These are phyloP conservation scores for Rhabdornis inornatus DNA, from an alignment of 2,113 vertebrate species.

Conservation along the genomic window DNA sequence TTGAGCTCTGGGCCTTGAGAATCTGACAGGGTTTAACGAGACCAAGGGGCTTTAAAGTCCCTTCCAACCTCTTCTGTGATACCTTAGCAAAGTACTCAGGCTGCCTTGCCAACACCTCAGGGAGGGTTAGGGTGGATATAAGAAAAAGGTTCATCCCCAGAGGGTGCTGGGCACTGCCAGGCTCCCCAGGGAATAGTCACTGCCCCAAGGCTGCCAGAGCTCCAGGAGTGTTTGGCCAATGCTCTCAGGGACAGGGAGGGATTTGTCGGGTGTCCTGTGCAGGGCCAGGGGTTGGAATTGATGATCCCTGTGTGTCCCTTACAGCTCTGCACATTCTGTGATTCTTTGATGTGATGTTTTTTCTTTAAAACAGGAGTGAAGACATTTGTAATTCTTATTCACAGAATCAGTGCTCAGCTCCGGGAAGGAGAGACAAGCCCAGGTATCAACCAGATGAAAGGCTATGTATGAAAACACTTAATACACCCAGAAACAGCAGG, in stretches of 20 bases:
- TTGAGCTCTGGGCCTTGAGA: background rate
- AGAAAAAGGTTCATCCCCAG: background rate
- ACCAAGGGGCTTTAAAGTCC: background rate
- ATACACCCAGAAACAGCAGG: background rate
- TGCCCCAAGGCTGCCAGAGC: background rate
- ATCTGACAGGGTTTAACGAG: background rate
- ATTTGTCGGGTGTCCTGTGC: background rate
- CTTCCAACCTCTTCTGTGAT: background rate
- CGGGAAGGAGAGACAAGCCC: background rate
- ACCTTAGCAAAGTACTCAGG: background rate
- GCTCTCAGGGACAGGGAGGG: background rate
- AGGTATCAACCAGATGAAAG: background rate
- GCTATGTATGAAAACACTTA: background rate
- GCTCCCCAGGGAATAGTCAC: background rate
- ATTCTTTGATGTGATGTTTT: background rate
- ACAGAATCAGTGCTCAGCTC: background rate
- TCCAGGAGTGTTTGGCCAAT: rapidly evolving
- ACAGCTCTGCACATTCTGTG: background rate
- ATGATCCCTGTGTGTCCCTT: background rate
- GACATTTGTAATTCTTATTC: background rate
- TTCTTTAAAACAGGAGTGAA: background rate
- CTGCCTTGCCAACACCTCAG: background rate
- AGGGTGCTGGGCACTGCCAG: background rate
- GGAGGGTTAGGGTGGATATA: background rate
- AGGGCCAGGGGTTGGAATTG: background rate